Percentiles rank a stretch among this genome's conserved stretches.
These are phyloP conservation scores for Chrysaora quinquecirrha DNA, from an alignment of 30 jellyfish, hydroid and myxozoan genomes.

Conservation along the genomic window DNA sequence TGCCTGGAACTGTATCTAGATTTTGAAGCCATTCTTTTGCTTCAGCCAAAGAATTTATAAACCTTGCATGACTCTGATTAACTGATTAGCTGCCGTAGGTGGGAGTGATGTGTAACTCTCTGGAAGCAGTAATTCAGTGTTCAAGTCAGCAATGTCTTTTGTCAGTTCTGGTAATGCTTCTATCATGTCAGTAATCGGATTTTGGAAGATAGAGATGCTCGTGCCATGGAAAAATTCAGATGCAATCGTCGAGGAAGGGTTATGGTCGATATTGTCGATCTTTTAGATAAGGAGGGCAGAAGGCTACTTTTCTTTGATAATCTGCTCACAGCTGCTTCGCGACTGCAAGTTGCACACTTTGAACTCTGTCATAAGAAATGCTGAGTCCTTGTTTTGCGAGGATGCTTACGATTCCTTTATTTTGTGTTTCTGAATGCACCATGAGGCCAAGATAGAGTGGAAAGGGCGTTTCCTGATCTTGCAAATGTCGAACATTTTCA, in stretches of 20 bases:
- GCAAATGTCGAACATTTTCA: slow-evolving; percentile 21
- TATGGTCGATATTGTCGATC: slow-evolving; percentile 28
- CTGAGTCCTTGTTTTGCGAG: slow-evolving; percentile 6
- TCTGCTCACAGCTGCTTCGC: neutral
- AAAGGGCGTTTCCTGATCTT: slow-evolving; percentile 37
- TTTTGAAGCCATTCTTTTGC: neutral
- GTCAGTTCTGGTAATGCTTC: too few relatives aligned
- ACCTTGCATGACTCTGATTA: neutral
- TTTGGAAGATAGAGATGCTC: slow-evolving; percentile 22
- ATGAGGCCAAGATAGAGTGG: slow-evolving; percentile 33
- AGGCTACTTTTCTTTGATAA: neutral
- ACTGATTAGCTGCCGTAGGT: neutral
- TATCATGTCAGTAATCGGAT: too few relatives aligned
- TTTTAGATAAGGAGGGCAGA: neutral
- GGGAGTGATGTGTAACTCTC: neutral
- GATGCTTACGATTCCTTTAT: neutral
- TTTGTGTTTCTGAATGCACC: slow-evolving; percentile 31
- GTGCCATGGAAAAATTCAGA: slow-evolving; percentile 8
- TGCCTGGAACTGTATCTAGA: too few relatives aligned
- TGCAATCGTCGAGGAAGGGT: slow-evolving; percentile 20
- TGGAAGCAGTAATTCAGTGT: neutral
- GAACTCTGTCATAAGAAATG: slow-evolving; percentile 29
- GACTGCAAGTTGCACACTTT: neutral
- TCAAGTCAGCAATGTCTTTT: neutral
- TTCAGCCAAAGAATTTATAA: neutral